phyloP scores from a whole-genome alignment of 2,113 vertebrate genomes.

The Gymnorhina tibicen region DNA sequence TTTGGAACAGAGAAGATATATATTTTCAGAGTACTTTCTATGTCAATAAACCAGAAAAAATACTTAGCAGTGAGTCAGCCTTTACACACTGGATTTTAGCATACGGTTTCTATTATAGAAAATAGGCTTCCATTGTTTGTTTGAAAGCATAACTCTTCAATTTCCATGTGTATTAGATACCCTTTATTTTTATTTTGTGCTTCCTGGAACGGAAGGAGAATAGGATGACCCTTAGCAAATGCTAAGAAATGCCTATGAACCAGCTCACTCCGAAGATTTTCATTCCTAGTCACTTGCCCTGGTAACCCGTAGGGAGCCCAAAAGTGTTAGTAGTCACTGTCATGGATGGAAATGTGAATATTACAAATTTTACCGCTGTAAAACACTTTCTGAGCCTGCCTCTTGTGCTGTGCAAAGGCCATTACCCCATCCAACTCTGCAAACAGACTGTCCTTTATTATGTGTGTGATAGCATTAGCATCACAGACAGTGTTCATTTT shows the following conservation, averaged over 20 bases:
- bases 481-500: constrained; percentile 14
- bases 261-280: not conserved
- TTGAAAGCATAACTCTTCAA: not conserved
- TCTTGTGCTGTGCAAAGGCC: not conserved
- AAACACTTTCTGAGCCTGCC: not conserved
- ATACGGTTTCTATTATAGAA: fast-evolving
- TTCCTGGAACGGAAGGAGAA: not conserved
- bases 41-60: not conserved
- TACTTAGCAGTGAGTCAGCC: not conserved
- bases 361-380: not conserved
- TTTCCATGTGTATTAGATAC: not conserved
- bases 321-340: not conserved
- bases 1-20: not conserved
- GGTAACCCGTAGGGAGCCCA: not conserved
- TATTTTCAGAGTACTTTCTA: not conserved
- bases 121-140: not conserved
- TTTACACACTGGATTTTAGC: not conserved
- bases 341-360: not conserved
- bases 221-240: not conserved
- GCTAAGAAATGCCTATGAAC: not conserved
- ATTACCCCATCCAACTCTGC: not conserved
- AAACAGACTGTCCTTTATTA: constrained; percentile 22
- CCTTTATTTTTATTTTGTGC: not conserved
- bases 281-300: not conserved
- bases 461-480: constrained; percentile 21